Evolutionary conservation across 2,888 invertebrate species (phyloP).

Genomic region (Bembecia ichneumoniformis): DNA sequence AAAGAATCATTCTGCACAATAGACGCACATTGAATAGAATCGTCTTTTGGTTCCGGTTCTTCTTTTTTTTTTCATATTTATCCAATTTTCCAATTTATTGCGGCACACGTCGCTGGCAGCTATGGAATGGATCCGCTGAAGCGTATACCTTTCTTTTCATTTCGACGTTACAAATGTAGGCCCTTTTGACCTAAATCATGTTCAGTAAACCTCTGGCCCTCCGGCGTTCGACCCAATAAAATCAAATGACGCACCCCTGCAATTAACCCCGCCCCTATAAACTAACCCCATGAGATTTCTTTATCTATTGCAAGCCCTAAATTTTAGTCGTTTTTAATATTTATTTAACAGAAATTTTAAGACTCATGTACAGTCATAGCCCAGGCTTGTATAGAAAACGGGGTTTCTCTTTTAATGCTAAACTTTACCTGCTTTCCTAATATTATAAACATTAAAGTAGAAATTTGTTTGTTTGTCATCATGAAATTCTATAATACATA

Average conservation of each 20-base stretch:
- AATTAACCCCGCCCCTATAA: constrained; percentile 30
- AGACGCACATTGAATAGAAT: too few species aligned
- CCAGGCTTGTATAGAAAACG: too few species aligned
- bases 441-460: too few species aligned
- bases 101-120: neutral
- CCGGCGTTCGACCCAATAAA: constrained; percentile 32
- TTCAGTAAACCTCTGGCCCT: constrained; percentile 15
- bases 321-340: neutral
- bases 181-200: constrained; percentile 23
- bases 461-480: too few species aligned
- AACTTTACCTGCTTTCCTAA: too few species aligned
- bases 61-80: too few species aligned
- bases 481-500: too few species aligned
- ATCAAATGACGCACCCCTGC: constrained; percentile 31
- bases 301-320: neutral
- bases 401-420: too few species aligned
- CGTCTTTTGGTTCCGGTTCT: too few species aligned
- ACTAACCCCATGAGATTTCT: neutral
- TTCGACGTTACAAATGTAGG: constrained; percentile 18
- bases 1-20: too few species aligned
- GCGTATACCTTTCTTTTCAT: constrained; percentile 13
- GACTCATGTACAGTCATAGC: too few species aligned
- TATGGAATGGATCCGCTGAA: neutral
- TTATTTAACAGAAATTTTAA: too few species aligned
- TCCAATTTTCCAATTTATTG: neutral